These are phyloP conservation scores for Gobio gobio DNA, from an alignment of 2,113 vertebrate species.

Conservation along the genomic window DNA sequence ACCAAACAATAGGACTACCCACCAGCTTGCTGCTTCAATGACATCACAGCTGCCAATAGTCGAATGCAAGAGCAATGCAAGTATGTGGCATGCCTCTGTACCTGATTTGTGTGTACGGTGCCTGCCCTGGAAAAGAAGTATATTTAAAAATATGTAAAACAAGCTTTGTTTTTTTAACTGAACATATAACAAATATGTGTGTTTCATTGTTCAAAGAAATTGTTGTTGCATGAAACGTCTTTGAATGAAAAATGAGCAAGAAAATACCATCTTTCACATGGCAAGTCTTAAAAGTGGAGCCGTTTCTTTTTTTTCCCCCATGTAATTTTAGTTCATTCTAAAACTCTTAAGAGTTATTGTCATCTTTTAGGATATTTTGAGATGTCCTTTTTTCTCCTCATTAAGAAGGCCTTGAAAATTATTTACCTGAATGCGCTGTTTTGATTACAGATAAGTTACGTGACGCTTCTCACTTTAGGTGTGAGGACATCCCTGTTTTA, in stretches of 20 bases:
- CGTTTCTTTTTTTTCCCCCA: slow-evolving; percentile 25
- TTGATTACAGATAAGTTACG: slow-evolving; percentile 7
- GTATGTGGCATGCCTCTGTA: slow-evolving; percentile 90
- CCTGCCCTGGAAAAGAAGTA: slow-evolving; percentile 77
- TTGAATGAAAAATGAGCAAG: slow-evolving; percentile 63
- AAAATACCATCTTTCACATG: slow-evolving; percentile 66
- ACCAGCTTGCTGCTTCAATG: slow-evolving; percentile 77
- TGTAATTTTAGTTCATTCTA: slow-evolving; percentile 27
- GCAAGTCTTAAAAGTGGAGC: slow-evolving; percentile 69
- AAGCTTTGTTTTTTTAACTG: slow-evolving; percentile 78
- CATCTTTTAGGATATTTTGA: slow-evolving; percentile 20
- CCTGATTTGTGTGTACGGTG: slow-evolving; percentile 84
- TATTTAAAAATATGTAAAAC: slow-evolving; percentile 64
- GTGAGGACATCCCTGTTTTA: slow-evolving; percentile 24
- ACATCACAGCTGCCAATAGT: slow-evolving; percentile 85
- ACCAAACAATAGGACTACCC: slow-evolving; percentile 48
- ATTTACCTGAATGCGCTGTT: slow-evolving; percentile 16
- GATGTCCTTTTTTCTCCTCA: slow-evolving; percentile 9
- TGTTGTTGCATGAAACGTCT: slow-evolving; percentile 79
- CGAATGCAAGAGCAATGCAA: slow-evolving; percentile 92
- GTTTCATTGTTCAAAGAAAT: slow-evolving; percentile 72
- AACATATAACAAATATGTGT: slow-evolving; percentile 77
- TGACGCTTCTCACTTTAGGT: slow-evolving; percentile 25
- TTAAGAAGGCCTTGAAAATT: slow-evolving; percentile 26
- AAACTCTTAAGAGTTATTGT: slow-evolving; percentile 10